A percentile compares a stretch with the other conserved stretches of the same genome.
phyloP scores from a whole-genome alignment of 2,113 vertebrate species.

The Myodes glareolus region DNA sequence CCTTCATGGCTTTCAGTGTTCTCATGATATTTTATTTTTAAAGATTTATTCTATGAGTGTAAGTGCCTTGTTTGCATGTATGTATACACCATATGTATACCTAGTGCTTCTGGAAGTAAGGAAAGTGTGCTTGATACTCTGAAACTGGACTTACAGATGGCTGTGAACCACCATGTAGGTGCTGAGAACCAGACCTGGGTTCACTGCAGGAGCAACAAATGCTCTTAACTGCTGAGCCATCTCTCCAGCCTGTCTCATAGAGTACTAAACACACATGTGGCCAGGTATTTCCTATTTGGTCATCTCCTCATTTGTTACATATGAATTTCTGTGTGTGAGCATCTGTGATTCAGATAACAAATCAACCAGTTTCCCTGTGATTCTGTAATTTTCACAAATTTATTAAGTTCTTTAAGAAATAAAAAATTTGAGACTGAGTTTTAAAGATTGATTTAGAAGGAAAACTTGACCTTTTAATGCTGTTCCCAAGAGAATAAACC shows the following conservation, averaged over 20 bases:
- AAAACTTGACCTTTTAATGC: neutral
- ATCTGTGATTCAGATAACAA: neutral
- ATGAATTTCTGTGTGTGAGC: neutral
- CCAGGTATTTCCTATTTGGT: neutral
- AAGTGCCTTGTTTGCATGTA: too few relatives aligned
- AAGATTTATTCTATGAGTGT: neutral
- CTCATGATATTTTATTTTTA: neutral
- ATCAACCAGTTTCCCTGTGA: neutral
- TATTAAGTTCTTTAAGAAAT: neutral
- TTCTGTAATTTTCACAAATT: neutral
- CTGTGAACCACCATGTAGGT: neutral
- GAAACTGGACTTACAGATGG: neutral
- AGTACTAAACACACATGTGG: neutral
- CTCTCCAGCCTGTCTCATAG: neutral
- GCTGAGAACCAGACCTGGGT: neutral
- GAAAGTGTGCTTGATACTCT: neutral
- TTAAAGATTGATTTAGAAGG: neutral
- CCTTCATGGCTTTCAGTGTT: neutral
- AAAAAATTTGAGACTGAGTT: neutral
- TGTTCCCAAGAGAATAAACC: conserved; percentile 10
- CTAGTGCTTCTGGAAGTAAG: neutral
- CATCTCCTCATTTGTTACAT: neutral
- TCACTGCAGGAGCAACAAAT: neutral
- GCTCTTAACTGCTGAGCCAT: too few relatives aligned
- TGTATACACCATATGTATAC: neutral